Conservation (phyloP, 2,797 vertebrate species). For the Ispidina picta region DNA sequence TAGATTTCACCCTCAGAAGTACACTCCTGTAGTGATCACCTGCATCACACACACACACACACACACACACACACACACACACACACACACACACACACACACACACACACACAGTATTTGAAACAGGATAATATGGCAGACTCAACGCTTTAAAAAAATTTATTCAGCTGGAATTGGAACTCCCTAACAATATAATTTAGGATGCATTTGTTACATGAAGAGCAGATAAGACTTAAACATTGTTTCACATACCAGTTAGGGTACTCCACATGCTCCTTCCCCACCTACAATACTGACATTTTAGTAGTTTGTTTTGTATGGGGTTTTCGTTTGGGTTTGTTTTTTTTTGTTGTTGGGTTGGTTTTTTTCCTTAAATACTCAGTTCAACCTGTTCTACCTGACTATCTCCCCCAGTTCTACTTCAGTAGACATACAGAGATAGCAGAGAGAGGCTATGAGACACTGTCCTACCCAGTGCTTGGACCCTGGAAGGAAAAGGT, state of each 20-base stretch:
- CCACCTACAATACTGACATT: conserved; percentile 69
- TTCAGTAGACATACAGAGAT: conserved; percentile 54
- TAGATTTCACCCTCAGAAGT: conserved; percentile 52
- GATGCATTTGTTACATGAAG: conserved; percentile 77
- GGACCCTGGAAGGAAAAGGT: conserved; percentile 71
- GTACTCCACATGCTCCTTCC: conserved; percentile 71
- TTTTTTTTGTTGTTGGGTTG: not conserved
- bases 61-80: conserved; percentile 1
- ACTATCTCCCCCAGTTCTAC: conserved; percentile 24
- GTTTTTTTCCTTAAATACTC: conserved; percentile 15
- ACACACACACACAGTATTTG: conserved; percentile 33
- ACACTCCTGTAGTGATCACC: conserved; percentile 69
- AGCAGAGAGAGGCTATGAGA: conserved; percentile 57
- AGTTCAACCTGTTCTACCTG: conserved; percentile 7
- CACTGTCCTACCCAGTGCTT: conserved; percentile 66
- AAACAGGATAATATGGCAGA: conserved; percentile 51
- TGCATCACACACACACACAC: conserved; percentile 51
- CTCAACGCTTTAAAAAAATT: conserved; percentile 70
- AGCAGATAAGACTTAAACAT: conserved; percentile 73
- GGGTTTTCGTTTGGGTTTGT: no score
- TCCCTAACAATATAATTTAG: conserved; percentile 79
- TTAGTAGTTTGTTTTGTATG: not conserved
- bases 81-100: conserved; percentile 17
- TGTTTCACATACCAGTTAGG: conserved; percentile 72
- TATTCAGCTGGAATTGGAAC: conserved; percentile 75